Evolutionary conservation across 2,113 vertebrate species (phyloP), one percentile per base, ranked within the genome.

Genomic region (Brachirus orientalis): DNA sequence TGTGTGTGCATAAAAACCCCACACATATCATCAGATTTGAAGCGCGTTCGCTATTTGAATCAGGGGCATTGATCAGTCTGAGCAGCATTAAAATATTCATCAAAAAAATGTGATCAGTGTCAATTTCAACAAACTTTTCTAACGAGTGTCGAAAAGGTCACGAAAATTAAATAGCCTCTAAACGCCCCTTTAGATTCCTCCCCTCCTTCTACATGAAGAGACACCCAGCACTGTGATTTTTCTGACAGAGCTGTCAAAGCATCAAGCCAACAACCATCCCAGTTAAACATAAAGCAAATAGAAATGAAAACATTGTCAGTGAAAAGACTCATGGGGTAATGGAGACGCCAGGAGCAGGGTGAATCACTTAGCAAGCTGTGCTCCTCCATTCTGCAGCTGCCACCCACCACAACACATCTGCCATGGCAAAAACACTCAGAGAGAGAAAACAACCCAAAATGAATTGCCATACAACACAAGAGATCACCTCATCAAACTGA

Each of bases 281-380:
- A 44, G 77, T 84, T 87, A 86, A 75, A 83, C 79, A 78, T 77
- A 68, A 83, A 89, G 82, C 88, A 89, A 84, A 91, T 61, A 82
- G 81, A 76, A 89, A 86, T 84, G 76, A 90, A 90, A 88, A 88
- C 84, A 79, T 75, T 85, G 81, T 84, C 84, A 79, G 75, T 80
- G 14, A 43, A 43, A 14, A 43, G 40, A 43, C 40, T 43, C 40
- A 10, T 54, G 51, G 44, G 44, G 44, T 16, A 17, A 17, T 3
- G n/a, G 44, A 88, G 78, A 79, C 46, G 87, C 79, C 83, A 59
- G 79, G 69, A 87, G 86, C 85, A 59, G 78, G 75, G 79, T 75
- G 85, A 91, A 86, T 89, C 89, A 86, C 85, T 88, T 86, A 88
- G 88, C 85, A 84, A 86, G 86, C 84, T 90, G 82, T 61, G 83